phyloP scores from a whole-genome alignment of 2,888 invertebrate species.

The Pardosa pseudoannulata region DNA sequence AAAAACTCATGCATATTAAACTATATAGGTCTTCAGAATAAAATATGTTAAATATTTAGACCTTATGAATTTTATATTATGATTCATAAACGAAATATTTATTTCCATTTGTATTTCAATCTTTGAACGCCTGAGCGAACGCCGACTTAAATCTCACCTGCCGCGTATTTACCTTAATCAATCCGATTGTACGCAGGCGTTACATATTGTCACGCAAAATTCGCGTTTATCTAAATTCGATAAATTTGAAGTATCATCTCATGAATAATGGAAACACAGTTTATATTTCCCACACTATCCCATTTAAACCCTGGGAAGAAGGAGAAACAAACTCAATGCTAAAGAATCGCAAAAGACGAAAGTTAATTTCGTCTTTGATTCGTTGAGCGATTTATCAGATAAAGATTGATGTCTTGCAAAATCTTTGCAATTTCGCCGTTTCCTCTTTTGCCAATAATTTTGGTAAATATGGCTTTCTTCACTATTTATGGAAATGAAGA shows the following conservation, averaged over 20 bases:
- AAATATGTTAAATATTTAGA: too few relatives aligned
- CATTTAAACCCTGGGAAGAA: neutral
- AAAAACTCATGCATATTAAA: too few relatives aligned
- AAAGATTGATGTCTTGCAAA: neutral
- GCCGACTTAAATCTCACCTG: neutral
- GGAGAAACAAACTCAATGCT: neutral
- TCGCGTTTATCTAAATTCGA: slow-evolving; percentile 14
- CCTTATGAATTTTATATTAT: too few relatives aligned
- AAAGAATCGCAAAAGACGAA: neutral
- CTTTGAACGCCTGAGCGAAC: neutral
- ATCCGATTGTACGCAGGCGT: neutral
- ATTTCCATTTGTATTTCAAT: neutral
- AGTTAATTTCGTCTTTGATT: slow-evolving; percentile 9
- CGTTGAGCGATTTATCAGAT: neutral
- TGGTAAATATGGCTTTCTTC: neutral
- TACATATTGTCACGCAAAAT: slow-evolving; percentile 1
- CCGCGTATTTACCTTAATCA: neutral
- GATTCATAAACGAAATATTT: too few relatives aligned
- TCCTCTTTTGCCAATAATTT: neutral
- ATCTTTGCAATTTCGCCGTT: neutral
- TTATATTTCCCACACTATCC: neutral
- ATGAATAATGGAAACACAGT: slow-evolving; percentile 1
- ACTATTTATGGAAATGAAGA: too few relatives aligned
- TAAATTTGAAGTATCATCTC: slow-evolving; percentile 1
- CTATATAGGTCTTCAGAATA: too few relatives aligned